phyloP scores from a whole-genome alignment of 1,140 invertebrate genomes.

The Bombus consobrinus region DNA sequence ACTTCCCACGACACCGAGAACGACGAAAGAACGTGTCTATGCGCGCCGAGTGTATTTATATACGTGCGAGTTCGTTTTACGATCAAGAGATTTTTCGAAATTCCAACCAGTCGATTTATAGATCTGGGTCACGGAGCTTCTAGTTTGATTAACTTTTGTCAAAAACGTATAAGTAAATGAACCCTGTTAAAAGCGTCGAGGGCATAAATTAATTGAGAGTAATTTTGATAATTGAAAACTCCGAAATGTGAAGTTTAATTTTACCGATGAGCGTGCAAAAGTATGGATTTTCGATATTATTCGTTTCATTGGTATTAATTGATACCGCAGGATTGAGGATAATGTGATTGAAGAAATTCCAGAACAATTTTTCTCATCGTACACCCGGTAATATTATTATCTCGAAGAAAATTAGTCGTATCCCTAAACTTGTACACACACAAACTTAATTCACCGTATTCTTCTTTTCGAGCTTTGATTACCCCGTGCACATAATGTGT shows the following conservation, averaged over 20 bases:
- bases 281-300: not conserved
- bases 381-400: not conserved
- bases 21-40: too few species aligned
- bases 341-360: not conserved
- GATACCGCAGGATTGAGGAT: too few species aligned
- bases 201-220: not conserved
- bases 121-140: not conserved
- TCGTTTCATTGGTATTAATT: not conserved
- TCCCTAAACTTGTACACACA: not conserved
- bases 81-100: not conserved
- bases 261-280: not conserved
- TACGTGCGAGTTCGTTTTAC: not conserved
- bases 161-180: too few species aligned
- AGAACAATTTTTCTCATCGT: not conserved
- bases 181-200: too few species aligned
- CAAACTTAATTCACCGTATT: not conserved
- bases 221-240: not conserved
- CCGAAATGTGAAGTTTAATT: not conserved
- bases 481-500: not conserved
- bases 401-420: too few species aligned
- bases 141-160: not conserved
- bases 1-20: slow-evolving; percentile 71
- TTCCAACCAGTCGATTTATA: not conserved
- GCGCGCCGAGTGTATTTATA: too few species aligned
- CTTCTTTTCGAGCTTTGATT: too few species aligned